phyloP scores from a whole-genome alignment of 2,888 invertebrate species.

The Cephus runcator region DNA sequence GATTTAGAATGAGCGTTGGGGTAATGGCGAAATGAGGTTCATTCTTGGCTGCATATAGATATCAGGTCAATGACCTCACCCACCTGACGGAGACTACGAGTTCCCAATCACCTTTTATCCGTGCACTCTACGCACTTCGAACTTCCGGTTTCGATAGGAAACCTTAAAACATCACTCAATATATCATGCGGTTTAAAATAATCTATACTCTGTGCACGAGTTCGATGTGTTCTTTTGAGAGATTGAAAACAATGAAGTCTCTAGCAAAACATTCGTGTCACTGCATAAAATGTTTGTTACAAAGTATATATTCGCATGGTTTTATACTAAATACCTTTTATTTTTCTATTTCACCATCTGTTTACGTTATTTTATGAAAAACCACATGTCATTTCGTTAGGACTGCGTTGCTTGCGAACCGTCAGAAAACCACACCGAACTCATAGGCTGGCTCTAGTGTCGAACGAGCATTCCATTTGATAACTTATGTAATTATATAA shows the following conservation, averaged over 20 bases:
- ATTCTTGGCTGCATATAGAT: not conserved
- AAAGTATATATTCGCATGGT: too few relatives aligned
- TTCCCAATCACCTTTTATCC: slow-evolving; percentile 8
- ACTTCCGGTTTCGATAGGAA: slow-evolving; percentile 2
- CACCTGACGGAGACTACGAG: slow-evolving; percentile 18
- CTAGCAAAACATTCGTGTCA: too few relatives aligned
- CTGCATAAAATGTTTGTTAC: too few relatives aligned
- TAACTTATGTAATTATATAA: not conserved
- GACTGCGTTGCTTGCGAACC: too few relatives aligned
- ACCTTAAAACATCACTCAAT: not conserved
- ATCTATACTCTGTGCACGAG: not conserved
- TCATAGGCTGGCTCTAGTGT: not conserved
- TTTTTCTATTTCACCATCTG: too few relatives aligned
- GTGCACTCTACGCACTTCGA: not conserved
- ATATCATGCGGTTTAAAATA: not conserved
- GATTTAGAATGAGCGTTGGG: slow-evolving; percentile 24
- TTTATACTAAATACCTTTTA: too few relatives aligned
- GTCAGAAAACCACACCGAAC: too few relatives aligned
- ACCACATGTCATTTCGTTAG: too few relatives aligned
- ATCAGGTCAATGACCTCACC: slow-evolving; percentile 20
- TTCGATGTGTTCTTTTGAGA: too few relatives aligned
- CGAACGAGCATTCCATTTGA: not conserved
- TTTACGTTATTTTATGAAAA: too few relatives aligned
- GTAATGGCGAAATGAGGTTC: not conserved
- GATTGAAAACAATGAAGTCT: too few relatives aligned